Evolutionary conservation across 2,113 vertebrate genomes (phyloP).

Genomic region (Dissostichus mawsoni): DNA sequence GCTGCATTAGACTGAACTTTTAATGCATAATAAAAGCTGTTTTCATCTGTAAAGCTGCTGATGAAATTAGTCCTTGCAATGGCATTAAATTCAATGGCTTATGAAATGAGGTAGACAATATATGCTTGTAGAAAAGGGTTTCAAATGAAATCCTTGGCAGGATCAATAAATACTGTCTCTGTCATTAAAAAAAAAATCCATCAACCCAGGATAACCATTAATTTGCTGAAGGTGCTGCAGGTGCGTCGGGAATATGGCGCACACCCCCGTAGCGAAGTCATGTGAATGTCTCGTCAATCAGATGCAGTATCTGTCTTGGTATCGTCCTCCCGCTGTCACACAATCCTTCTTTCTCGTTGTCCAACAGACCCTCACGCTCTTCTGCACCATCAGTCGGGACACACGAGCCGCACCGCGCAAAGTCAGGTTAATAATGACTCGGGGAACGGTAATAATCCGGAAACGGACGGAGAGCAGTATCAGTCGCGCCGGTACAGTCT

Average conservation of each 20-base stretch:
- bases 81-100: constrained; percentile 28
- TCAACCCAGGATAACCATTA: constrained; percentile 17
- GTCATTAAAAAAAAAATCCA: constrained; percentile 25
- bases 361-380: constrained; percentile 32
- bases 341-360: constrained; percentile 22
- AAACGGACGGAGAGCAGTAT: constrained; percentile 3
- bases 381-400: constrained; percentile 57
- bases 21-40: constrained; percentile 1
- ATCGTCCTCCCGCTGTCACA: constrained; percentile 12
- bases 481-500: constrained; percentile 11
- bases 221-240: constrained; percentile 59
- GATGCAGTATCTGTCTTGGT: constrained; percentile 9
- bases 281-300: constrained; percentile 20
- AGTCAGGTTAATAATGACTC: constrained; percentile 46
- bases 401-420: constrained; percentile 26
- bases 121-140: constrained; percentile 6
- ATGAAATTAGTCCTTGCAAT: constrained; percentile 4
- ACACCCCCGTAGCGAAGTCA: constrained; percentile 14
- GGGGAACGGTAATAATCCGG: constrained; percentile 29
- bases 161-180: neutral
- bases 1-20: neutral
- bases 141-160: constrained; percentile 17
- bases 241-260: constrained; percentile 68
- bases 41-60: constrained; percentile 1
- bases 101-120: constrained; percentile 47